A percentile compares a stretch with the other conserved stretches of the same genome.
Conservation (phyloP, 2,797 vertebrate genomes). For the Otolemur crassicaudatus region DNA sequence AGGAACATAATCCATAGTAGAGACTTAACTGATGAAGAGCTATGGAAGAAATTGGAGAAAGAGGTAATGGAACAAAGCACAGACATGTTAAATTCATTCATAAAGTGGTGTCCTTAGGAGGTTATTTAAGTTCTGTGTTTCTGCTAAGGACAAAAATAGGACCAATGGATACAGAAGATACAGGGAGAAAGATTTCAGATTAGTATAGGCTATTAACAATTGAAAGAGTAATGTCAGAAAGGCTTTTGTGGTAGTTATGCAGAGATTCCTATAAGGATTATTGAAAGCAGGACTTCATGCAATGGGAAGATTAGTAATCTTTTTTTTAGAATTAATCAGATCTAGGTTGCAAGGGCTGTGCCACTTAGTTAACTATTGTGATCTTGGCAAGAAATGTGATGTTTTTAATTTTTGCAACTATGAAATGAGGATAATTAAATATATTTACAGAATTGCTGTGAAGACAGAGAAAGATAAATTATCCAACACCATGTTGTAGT, state of each 20-base stretch:
- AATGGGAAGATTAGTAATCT: neutral
- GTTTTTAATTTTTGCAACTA: neutral
- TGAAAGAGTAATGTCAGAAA: neutral
- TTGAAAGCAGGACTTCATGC: neutral
- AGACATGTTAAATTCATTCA: neutral
- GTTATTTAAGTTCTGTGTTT: neutral
- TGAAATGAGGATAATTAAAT: conserved; percentile 2
- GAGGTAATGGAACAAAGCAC: neutral
- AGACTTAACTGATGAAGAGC: neutral
- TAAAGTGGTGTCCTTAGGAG: neutral
- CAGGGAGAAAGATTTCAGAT: neutral
- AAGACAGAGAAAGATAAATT: conserved; percentile 6
- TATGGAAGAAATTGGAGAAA: neutral
- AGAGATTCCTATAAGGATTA: neutral
- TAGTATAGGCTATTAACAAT: neutral
- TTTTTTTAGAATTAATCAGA: neutral
- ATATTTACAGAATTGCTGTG: neutral
- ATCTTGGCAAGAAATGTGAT: neutral
- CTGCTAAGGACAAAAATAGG: conserved; percentile 13
- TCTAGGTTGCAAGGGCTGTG: neutral
- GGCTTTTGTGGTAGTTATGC: neutral
- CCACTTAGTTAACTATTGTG: neutral
- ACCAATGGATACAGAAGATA: neutral
- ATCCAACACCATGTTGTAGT: neutral
- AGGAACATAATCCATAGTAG: neutral